These are phyloP conservation scores for Gymnoscelis rufifasciata DNA, from an alignment of 2,888 invertebrate genomes.

Conservation along the genomic window DNA sequence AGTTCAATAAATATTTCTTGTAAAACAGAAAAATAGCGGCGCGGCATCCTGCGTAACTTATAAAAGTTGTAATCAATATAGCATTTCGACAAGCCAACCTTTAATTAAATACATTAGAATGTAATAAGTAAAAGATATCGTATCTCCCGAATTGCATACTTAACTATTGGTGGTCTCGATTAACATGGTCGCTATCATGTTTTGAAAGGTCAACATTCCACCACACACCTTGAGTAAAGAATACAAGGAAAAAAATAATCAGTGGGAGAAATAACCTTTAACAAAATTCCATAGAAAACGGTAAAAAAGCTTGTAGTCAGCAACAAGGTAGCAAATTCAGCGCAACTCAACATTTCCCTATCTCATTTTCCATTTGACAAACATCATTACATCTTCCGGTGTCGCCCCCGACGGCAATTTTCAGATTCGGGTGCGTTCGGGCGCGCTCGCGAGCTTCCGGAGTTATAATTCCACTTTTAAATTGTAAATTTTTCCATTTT, in stretches of 20 bases:
- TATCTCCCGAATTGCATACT: background rate
- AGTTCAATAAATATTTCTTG: too few species aligned
- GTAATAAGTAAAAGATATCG: too few species aligned
- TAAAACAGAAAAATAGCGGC: too few species aligned
- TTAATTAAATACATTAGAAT: background rate
- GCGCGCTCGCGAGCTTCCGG: slow-evolving; percentile 51
- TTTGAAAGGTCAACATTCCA: slow-evolving; percentile 69
- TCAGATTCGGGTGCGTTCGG: slow-evolving; percentile 60
- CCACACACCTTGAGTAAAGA: slow-evolving; percentile 40
- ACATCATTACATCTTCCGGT: slow-evolving; percentile 77
- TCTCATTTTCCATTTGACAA: slow-evolving; percentile 80
- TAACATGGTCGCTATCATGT: slow-evolving; percentile 37
- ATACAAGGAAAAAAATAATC: slow-evolving; percentile 6
- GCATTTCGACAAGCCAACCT: background rate
- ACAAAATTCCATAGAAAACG: background rate
- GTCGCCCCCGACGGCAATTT: slow-evolving; percentile 56
- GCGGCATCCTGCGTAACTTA: background rate
- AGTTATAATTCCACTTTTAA: slow-evolving; percentile 44
- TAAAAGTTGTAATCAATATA: too few species aligned
- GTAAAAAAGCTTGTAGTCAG: slow-evolving; percentile 38
- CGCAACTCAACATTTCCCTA: slow-evolving; percentile 72
- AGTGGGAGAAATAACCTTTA: background rate
- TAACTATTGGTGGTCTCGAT: background rate
- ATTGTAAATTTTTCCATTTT: slow-evolving; percentile 21
- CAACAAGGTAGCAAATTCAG: slow-evolving; percentile 66